Evolutionary conservation across 2,888 invertebrate species (phyloP), one percentile per base, ranked within the genome.

Genomic region (Heliconius cydno): DNA sequence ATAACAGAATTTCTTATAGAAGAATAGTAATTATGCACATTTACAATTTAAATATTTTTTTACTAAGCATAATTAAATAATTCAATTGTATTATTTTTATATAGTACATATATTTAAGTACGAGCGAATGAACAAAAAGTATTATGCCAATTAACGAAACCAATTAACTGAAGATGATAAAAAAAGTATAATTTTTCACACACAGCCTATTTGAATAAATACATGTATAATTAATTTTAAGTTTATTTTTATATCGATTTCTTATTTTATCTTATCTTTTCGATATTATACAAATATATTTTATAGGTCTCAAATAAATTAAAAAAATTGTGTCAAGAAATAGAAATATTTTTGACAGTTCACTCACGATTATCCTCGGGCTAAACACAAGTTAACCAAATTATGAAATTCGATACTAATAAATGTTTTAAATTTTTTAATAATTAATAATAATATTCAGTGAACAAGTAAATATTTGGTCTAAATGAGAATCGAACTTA

Each of bases 191-290:
- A 46, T 70, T 15, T 15, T 41, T n/a, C 13, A 12, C n/a, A 67
- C 19, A 38, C 38, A 38, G 38, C 38, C 67, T 68, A 13, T 68
- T 68, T 68, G 67, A 68, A 68, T 68, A 34, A 38, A 70, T 25
- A 41, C 41, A 41, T 41, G 41, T 41, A 41, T 70, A 25, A 15
- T 70, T 25, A 34, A 34, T 10, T 41, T 25, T 1, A 25, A 52
- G 7, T 52, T 19, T 2, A 1, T 25, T 25, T 70, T 70, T 19
- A 25, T 15, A 41, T 41, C 12, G 15, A 70, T 70, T 70, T 13
- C 15, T 70, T 41, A 15, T 1, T 70, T 68, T 41, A 70, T 41
- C 70, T 70, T 70, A 41, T 41, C 41, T 41, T 41, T 70, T n/a
- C 0, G 5, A 38, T 5, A 38, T 70, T 41, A 70, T 25, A 41